These are phyloP conservation scores for Euura saliciscinereae DNA, from an alignment of 1,140 invertebrate genomes.

Conservation along the genomic window DNA sequence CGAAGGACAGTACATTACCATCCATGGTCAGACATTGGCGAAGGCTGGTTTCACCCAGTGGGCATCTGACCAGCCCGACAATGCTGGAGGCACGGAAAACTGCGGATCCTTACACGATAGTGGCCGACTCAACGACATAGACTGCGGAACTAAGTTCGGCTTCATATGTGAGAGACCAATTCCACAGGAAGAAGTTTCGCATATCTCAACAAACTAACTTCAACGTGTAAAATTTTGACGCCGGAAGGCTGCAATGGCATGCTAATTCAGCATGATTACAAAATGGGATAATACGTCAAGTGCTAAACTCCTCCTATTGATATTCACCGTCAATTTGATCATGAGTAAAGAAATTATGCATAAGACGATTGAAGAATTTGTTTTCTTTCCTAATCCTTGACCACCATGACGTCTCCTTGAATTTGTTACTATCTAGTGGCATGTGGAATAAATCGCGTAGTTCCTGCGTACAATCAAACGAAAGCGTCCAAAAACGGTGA, in stretches of 20 bases:
- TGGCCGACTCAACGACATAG: slow-evolving; percentile 38
- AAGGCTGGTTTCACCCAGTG: slow-evolving; percentile 45
- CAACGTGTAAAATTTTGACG: background rate
- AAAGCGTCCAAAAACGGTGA: too few relatives aligned
- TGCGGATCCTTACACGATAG: slow-evolving; percentile 45
- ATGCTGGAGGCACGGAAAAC: slow-evolving; percentile 28
- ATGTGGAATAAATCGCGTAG: too few relatives aligned
- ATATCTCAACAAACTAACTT: background rate
- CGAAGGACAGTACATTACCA: slow-evolving; percentile 25
- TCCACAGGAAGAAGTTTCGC: background rate
- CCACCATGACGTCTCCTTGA: too few relatives aligned
- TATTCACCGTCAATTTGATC: background rate
- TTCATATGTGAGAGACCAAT: background rate
- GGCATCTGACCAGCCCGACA: slow-evolving; percentile 27
- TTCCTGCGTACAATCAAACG: too few relatives aligned
- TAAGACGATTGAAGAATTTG: background rate
- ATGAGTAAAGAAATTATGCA: background rate
- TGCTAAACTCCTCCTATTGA: background rate
- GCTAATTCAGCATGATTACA: too few relatives aligned
- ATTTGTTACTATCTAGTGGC: too few relatives aligned
- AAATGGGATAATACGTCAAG: too few relatives aligned
- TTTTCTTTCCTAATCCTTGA: too few relatives aligned
- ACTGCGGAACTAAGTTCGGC: slow-evolving; percentile 42
- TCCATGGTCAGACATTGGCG: slow-evolving; percentile 23
- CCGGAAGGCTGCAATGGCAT: background rate